These are phyloP conservation scores for Patiria pectinifera DNA, from an alignment of 53 echinoderm and acorn worm genomes.

Conservation along the genomic window DNA sequence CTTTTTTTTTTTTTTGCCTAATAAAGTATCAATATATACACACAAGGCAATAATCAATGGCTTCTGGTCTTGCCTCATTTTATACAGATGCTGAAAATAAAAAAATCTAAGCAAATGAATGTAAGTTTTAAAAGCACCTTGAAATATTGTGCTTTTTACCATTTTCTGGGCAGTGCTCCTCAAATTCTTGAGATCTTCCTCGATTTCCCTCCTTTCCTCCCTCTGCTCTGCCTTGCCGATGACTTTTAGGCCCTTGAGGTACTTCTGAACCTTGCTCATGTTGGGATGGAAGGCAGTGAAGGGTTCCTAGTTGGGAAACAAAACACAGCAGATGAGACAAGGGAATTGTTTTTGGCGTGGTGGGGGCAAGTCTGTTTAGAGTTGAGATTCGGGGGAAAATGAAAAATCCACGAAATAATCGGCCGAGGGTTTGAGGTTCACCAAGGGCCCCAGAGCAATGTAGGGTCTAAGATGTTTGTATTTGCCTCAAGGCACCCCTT, in stretches of 20 bases:
- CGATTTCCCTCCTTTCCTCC: constrained; percentile 66
- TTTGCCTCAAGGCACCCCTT: too few relatives aligned
- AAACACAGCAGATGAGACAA: not conserved
- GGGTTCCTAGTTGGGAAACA: constrained; percentile 72
- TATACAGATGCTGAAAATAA: not conserved
- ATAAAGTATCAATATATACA: not conserved
- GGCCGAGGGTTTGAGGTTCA: too few relatives aligned
- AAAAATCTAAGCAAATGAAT: too few relatives aligned
- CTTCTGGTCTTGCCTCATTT: not conserved
- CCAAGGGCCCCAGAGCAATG: too few relatives aligned
- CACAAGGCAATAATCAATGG: not conserved
- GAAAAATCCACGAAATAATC: too few relatives aligned
- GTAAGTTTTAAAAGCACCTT: too few relatives aligned
- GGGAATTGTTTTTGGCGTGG: not conserved
- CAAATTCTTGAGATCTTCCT: constrained; percentile 79
- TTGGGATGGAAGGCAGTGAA: constrained; percentile 92
- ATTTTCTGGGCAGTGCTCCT: constrained; percentile 87
- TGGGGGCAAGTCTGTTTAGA: not conserved
- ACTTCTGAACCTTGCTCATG: constrained; percentile 74
- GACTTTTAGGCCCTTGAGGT: constrained; percentile 85
- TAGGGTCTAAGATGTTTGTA: too few relatives aligned
- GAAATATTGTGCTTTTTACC: constrained; percentile 33
- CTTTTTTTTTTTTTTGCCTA: too few relatives aligned
- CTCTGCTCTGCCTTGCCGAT: constrained; percentile 65
- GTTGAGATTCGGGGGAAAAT: too few relatives aligned